Base-by-base conservation (phyloP, 2,797 vertebrate genomes). In the Lepidocolaptes lacrymiger region DNA sequence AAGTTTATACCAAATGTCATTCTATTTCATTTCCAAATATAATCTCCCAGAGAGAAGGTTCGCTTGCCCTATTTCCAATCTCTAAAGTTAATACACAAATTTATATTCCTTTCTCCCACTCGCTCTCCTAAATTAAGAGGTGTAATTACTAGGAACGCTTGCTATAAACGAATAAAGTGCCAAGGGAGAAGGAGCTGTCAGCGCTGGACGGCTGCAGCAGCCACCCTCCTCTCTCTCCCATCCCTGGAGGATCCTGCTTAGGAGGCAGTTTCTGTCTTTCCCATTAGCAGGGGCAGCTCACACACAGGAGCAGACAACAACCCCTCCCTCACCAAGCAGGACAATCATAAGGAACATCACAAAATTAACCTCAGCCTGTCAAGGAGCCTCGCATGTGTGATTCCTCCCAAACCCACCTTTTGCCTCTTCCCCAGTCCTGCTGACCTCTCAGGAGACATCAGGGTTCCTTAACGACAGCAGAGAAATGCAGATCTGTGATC, bases 101-200 rank as follows among this genome's bases (percentile, higher is more conserved):
- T 97, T 97, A 97, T 96, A 97, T 97, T 97, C 97, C 94, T 98
- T 97, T 95, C 97, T 97, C 93, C 92, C 94, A 96, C 97, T 97
- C 91, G 67, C 85, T 94, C 95, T 97, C 96, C 93, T 96, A 96
- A 97, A 98, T 97, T 96, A 98, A 97, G 96, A 97, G 97, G 95
- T 79, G 73, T 96, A 97, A 98, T 97, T 97, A 97, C 97, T 85
- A 93, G 96, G 89, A 94, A 93, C 16, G 79, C 88, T 96, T 56
- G 93, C 92, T 95, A 91, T 95, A 94, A 96, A 94, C 28, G 63
- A 93, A 96, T 49, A 16, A 62, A 91, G 83, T 23, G 72, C 85
- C 90, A 67, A 61, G 97, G 95, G 96, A 97, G 93, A 96, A 93
- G 74, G 92, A 94, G 88, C 93, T 91, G 95, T 95, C 96, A 76